Evolutionary conservation across 2,113 vertebrate genomes (phyloP).

Genomic region (Ictalurus punctatus): DNA sequence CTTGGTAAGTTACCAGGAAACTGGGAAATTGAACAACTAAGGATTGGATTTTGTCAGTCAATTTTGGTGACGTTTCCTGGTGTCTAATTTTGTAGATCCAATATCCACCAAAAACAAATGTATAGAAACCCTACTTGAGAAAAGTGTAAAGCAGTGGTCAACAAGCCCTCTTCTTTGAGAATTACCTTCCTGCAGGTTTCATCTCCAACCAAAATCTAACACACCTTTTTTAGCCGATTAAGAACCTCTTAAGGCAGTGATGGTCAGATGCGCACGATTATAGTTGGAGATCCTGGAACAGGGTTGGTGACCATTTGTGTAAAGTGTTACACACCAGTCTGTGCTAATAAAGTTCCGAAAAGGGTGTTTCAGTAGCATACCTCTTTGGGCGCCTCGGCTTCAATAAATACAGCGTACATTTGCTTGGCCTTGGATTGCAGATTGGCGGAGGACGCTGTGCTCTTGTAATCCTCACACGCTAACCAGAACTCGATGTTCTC

Average conservation of each 20-base stretch:
- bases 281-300: no score
- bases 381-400: slow-evolving; percentile 88
- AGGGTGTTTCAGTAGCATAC: slow-evolving; percentile 64
- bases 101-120: neutral
- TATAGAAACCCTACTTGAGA: neutral
- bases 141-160: neutral
- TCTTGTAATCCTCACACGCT: slow-evolving; percentile 93
- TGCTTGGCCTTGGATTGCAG: slow-evolving; percentile 81
- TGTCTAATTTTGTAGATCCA: neutral
- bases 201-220: no score
- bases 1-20: neutral
- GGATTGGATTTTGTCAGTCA: neutral
- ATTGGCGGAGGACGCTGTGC: slow-evolving; percentile 75
- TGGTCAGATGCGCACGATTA: no score
- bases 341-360: neutral
- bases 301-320: no score
- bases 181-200: no score
- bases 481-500: slow-evolving; percentile 97
- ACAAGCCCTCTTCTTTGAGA: no score
- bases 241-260: no score
- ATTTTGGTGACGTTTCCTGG: neutral
- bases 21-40: neutral
- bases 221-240: no score
- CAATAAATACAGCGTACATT: slow-evolving; percentile 86
- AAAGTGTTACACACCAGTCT: neutral